Base-by-base conservation (phyloP, 2,113 vertebrate species). In the Heloderma charlesbogerti region DNA sequence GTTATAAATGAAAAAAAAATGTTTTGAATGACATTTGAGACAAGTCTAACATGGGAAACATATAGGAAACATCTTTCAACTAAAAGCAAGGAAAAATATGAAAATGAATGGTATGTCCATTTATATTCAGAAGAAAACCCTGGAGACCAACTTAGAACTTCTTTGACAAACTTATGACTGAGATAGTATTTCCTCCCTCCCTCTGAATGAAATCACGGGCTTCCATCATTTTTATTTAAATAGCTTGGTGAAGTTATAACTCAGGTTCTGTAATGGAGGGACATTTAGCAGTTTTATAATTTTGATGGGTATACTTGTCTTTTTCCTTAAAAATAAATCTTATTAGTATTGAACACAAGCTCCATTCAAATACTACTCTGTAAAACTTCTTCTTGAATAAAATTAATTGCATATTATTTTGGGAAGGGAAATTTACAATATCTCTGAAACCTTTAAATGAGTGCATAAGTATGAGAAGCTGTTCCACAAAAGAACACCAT, bases 1-100 rank as follows among this genome's bases (percentile, higher is more conserved):
- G 37, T 66, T 91, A 63, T 85, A 94, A 93, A 91, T 88, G 37
- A 92, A 85, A 93, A 92, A 85, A 93, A 93, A 93, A 81, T 90
- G 92, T 72, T 79, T 92, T 88, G 89, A 91, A 90, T 87, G 34
- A 87, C 54, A 89, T 84, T 92, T 90, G 72, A 95, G 69, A 90
- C 25, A 90, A 92, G 63, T 15, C 1, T 71, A 88, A 94, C 8
- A 83, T 1, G 1, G 43, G 86, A 94, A 93, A 43, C 9, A 88
- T 27, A 15, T 34, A 89, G 45, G 82, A 91, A 92, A 85, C 12
- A 90, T 0, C 29, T 90, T 91, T 81, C 51, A 91, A 69, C 0
- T 0, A 89, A 88, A 34, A 92, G 37, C 0, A 82, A 16, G 34
- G 13, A n/a, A 66, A 72, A 74, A 93, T 72, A 88, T 48, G 12